phyloP scores from a whole-genome alignment of 2,797 vertebrate species.

The Potorous gilbertii region DNA sequence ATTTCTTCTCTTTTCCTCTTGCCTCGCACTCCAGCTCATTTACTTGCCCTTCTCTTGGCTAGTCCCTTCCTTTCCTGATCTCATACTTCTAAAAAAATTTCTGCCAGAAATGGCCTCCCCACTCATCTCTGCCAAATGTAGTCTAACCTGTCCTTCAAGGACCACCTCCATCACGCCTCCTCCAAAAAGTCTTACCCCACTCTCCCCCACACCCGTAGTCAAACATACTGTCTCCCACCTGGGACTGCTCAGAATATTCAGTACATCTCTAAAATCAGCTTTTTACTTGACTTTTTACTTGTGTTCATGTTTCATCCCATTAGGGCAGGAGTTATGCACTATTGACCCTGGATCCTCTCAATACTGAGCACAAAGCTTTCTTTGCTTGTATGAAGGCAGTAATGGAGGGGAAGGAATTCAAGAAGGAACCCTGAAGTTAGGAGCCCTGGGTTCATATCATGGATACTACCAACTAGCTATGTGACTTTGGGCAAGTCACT shows the following conservation, averaged over 20 bases:
- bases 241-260: background rate
- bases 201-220: no score
- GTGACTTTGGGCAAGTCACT: background rate
- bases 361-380: background rate
- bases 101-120: background rate
- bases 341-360: no score
- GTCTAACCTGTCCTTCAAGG: background rate
- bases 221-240: background rate
- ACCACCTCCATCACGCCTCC: no score
- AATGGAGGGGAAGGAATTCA: background rate
- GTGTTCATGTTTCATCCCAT: background rate
- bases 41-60: background rate
- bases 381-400: background rate
- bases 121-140: background rate
- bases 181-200: no score
- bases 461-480: background rate
- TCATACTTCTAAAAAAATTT: background rate
- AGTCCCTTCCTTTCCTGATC: conserved; percentile 12
- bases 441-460: background rate
- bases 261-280: background rate
- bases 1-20: background rate
- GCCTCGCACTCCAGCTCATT: background rate
- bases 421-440: background rate
- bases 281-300: background rate
- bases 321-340: background rate